A percentile compares a stretch with the other conserved stretches of the same genome.
These are phyloP conservation scores for Cyphomyrmex costatus DNA, from an alignment of 1,140 invertebrate species.

Conservation along the genomic window DNA sequence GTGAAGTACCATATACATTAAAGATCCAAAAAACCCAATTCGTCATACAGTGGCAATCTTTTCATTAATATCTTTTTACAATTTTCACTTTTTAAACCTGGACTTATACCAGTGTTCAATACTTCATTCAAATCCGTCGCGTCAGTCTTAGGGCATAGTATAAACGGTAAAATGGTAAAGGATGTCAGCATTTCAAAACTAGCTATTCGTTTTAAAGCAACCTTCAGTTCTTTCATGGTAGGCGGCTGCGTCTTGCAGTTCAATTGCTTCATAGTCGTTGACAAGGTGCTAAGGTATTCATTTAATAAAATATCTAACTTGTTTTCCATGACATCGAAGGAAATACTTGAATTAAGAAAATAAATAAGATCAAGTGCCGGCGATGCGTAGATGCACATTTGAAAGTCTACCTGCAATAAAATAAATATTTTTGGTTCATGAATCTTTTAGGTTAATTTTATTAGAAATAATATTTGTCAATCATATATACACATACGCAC, in stretches of 20 bases:
- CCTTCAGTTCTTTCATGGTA: conserved; percentile 81
- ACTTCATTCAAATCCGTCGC: conserved; percentile 78
- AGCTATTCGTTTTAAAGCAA: conserved; percentile 76
- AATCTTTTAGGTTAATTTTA: too few species aligned
- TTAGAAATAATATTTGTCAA: too few species aligned
- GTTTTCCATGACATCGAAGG: conserved; percentile 73
- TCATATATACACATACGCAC: too few species aligned
- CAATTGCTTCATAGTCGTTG: conserved; percentile 80
- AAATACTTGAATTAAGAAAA: conserved; percentile 86
- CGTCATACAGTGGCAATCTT: conserved; percentile 74
- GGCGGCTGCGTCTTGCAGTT: conserved; percentile 83
- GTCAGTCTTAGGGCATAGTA: conserved; percentile 75
- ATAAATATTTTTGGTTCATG: conserved; percentile 42
- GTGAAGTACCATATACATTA: neutral
- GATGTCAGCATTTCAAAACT: conserved; percentile 78
- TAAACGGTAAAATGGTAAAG: conserved; percentile 75
- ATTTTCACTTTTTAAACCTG: conserved; percentile 35
- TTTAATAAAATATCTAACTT: conserved; percentile 82
- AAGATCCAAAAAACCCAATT: conserved; percentile 76
- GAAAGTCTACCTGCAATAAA: conserved; percentile 87
- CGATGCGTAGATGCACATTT: conserved; percentile 84
- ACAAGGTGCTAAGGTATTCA: conserved; percentile 82
- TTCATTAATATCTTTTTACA: conserved; percentile 74
- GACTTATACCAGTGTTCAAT: conserved; percentile 64
- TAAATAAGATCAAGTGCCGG: conserved; percentile 87